These are phyloP conservation scores for Carabus problematicus DNA, from an alignment of 2,888 invertebrate species.

Conservation along the genomic window DNA sequence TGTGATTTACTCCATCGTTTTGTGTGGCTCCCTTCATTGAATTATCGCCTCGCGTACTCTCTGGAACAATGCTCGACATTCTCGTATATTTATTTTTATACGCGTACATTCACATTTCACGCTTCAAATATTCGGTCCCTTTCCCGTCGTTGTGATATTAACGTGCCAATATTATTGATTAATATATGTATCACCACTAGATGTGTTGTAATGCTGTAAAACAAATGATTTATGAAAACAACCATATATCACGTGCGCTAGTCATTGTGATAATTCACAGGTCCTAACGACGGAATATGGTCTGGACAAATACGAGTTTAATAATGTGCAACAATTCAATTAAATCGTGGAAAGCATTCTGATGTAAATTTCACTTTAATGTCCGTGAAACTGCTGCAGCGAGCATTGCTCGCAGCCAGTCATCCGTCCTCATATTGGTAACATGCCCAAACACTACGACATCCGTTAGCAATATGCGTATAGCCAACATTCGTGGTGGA, in stretches of 20 bases:
- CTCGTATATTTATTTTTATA: conserved; percentile 1
- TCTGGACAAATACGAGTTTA: too few relatives aligned
- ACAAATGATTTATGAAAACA: neutral
- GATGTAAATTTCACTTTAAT: too few relatives aligned
- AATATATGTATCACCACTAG: neutral
- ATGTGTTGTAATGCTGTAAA: neutral
- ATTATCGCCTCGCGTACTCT: conserved; percentile 37
- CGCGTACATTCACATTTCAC: neutral
- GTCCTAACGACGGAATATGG: too few relatives aligned
- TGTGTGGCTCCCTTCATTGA: conserved; percentile 33
- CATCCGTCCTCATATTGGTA: too few relatives aligned
- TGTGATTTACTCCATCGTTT: conserved; percentile 37
- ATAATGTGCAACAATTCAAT: too few relatives aligned
- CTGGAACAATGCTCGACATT: conserved; percentile 26
- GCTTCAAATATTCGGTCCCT: too few relatives aligned
- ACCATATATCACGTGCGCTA: neutral
- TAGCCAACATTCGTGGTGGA: neutral
- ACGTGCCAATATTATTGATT: neutral
- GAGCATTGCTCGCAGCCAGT: too few relatives aligned
- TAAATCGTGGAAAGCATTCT: too few relatives aligned
- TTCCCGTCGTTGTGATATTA: too few relatives aligned
- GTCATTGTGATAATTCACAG: too few relatives aligned
- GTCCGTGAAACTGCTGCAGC: too few relatives aligned
- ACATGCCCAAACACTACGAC: too few relatives aligned
- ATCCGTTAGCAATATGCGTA: neutral